Evolutionary conservation across 2,797 vertebrate genomes (phyloP), one percentile per base, ranked within the genome.

Genomic region (Microhierax caerulescens): DNA sequence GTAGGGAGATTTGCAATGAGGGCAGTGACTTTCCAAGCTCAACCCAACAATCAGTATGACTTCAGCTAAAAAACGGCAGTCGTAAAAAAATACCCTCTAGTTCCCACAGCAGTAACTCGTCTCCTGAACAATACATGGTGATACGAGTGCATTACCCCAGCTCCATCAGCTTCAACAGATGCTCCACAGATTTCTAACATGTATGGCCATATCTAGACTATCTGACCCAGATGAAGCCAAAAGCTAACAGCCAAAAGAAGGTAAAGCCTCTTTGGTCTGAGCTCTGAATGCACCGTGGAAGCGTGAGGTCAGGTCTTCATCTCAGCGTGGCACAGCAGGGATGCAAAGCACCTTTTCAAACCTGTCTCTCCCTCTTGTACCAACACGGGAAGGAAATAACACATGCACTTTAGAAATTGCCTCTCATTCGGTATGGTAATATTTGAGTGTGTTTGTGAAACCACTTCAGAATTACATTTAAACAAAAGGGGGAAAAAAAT

Each of bases 381-480:
- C 41, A 64, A 34, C 8, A 18, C 16, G 41, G 39, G 39, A 90
- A 93, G 50, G 63, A 86, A 84, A 70, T 36, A 92, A 74, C 48
- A 68, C 10, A 11, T 32, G 11, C 43, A n/a, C 90, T 93, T 96
- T 67, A 70, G 85, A 64, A 97, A 95, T 41, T 79, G 28, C 30
- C 59, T 97, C 57, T 60, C 47, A 82, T 92, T 95, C 74, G 91
- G 24, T 79, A 72, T 72, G 68, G 61, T 92, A 92, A 88, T 95
- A 92, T 96, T 83, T 60, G 37, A 97, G 47, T 84, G 32, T 81
- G 65, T 93, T 95, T 95, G 88, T 93, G 85, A 97, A 98, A 86
- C 80, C 80, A 74, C 94, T 97, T 97, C 70, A 95, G 81, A 95
- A 93, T 56, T 73, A 61, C 43, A 72, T 85, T 89, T 95, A 79